These are phyloP conservation scores for Fragum whitleyi DNA, from an alignment of 2,888 invertebrate species.

Conservation along the genomic window DNA sequence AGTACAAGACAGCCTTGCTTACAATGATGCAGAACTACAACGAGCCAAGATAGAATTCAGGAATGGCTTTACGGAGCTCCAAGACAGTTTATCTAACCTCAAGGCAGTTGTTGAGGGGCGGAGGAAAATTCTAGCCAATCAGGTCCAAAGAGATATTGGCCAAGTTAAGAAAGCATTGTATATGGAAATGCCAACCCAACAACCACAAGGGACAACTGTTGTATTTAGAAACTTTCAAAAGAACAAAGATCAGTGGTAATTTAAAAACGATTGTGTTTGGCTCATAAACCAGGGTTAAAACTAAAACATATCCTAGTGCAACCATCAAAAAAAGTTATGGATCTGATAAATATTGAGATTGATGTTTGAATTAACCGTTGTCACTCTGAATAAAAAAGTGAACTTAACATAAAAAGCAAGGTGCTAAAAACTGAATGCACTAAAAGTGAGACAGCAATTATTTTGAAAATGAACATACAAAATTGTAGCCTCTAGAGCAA, in stretches of 20 bases:
- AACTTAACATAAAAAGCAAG: too few relatives aligned
- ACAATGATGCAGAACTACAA: conserved; percentile 77
- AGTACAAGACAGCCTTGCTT: conserved; percentile 69
- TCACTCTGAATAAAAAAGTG: too few relatives aligned
- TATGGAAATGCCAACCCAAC: conserved; percentile 52
- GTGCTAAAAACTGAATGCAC: too few relatives aligned
- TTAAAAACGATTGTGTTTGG: not conserved
- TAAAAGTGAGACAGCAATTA: too few relatives aligned
- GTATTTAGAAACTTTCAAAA: conserved; percentile 41
- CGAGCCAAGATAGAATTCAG: conserved; percentile 82
- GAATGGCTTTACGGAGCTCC: conserved; percentile 83
- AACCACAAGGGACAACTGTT: conserved; percentile 42
- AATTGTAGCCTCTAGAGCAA: too few relatives aligned
- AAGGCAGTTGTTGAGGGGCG: conserved; percentile 84
- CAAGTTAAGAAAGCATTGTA: conserved; percentile 82
- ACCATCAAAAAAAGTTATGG: too few relatives aligned
- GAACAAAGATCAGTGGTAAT: conserved; percentile 36
- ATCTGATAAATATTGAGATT: too few relatives aligned
- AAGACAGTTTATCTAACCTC: conserved; percentile 83
- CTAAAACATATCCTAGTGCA: too few relatives aligned
- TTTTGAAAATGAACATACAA: too few relatives aligned
- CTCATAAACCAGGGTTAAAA: too few relatives aligned
- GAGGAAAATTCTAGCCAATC: conserved; percentile 82
- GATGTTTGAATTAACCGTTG: too few relatives aligned
- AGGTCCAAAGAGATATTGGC: conserved; percentile 83